These are phyloP conservation scores for Reticulitermes speratus DNA, from an alignment of 1,140 invertebrate species.

Conservation along the genomic window DNA sequence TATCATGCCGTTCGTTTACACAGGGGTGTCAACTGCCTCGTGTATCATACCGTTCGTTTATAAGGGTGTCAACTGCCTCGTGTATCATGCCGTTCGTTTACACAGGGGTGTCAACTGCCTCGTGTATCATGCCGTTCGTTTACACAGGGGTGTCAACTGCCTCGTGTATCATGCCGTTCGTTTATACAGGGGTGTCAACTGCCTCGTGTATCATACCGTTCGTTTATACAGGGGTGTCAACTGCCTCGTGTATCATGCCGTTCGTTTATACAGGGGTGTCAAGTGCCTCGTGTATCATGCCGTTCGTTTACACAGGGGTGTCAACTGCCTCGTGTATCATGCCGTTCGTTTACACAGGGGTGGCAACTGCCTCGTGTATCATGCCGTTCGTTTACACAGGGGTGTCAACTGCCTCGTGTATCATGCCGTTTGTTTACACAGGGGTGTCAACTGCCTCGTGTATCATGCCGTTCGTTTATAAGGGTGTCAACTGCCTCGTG, in stretches of 20 bases:
- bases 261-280: neutral
- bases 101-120: neutral
- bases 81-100: neutral
- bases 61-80: neutral
- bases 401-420: neutral
- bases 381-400: neutral
- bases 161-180: neutral
- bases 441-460: neutral
- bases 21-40: neutral
- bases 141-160: neutral
- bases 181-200: neutral
- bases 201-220: neutral
- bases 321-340: neutral
- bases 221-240: neutral
- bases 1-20: neutral
- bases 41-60: neutral
- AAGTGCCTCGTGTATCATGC: neutral
- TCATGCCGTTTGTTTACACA: neutral
- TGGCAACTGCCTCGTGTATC: neutral
- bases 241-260: neutral
- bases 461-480: neutral
- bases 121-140: neutral
- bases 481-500: neutral
- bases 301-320: neutral
- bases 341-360: neutral